phyloP scores from a whole-genome alignment of 2,113 vertebrate genomes.

The Chauna torquata region DNA sequence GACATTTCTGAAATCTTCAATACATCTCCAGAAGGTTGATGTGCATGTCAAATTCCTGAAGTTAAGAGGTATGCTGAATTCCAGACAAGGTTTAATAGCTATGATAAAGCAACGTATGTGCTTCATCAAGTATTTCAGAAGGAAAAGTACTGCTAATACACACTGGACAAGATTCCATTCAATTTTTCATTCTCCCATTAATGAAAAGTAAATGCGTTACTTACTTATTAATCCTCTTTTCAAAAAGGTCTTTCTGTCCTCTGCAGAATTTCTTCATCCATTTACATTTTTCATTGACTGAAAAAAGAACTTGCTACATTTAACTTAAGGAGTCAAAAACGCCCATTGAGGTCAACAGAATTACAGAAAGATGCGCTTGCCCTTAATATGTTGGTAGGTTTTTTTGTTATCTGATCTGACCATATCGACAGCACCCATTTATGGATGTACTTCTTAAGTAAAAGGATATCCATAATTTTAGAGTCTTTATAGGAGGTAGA shows the following conservation, averaged over 20 bases:
- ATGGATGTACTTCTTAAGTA: background rate
- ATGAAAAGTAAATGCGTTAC: background rate
- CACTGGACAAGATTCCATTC: background rate
- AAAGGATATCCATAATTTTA: background rate
- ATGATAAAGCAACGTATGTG: background rate
- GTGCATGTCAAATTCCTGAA: background rate
- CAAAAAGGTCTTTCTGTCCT: background rate
- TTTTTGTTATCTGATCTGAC: background rate
- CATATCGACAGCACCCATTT: background rate
- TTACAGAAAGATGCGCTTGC: background rate
- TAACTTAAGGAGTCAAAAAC: background rate
- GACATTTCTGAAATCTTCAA: background rate
- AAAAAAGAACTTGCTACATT: background rate
- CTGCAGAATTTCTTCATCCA: background rate
- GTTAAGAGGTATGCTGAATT: background rate
- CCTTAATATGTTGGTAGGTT: background rate
- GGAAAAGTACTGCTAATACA: background rate
- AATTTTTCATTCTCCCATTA: background rate
- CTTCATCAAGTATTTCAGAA: background rate
- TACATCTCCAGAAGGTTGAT: background rate
- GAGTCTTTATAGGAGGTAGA: background rate
- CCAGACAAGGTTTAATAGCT: background rate
- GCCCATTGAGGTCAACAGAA: background rate
- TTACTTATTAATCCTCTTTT: background rate
- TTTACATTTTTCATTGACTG: background rate